Base-by-base conservation (phyloP, 2,888 invertebrate genomes). In the Meliscaeva auricollis region DNA sequence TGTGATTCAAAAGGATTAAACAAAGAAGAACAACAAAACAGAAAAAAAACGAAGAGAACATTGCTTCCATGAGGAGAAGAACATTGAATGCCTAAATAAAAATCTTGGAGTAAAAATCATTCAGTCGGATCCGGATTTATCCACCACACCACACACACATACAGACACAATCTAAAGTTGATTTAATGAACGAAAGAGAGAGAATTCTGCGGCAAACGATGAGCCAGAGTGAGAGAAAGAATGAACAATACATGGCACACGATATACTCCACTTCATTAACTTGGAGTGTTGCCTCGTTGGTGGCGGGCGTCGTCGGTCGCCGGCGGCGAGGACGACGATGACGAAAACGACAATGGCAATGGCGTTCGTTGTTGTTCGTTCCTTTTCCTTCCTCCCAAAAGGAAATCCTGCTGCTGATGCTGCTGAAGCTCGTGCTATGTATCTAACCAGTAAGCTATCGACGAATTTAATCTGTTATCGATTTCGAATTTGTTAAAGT, bases 381-480 rank as follows among this genome's bases (percentile, higher is more conserved):
- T 75, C 17, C 20, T 17, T 15, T 52, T 41, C 35, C 30, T 50
- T 22, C 58, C n/a, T 50, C 20, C 44, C 56, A 15, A 72, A 17
- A 50, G 32, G 46, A 68, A 60, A 83, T 75, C 66, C 70, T 66
- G 15, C 9, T 44, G 30, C 41, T 44, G 41, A 2, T n/a, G 30
- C 1, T 26, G 62, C n/a, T 9, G 7, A 13, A 20, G 17, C 17
- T 13, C 41, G 60, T 66, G 44, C 70, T 26, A 68, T 84, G 72
- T 84, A 75, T 80, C 75, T 66, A 72, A 68, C 88, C 89, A 89
- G 89, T 89, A 32, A 85, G 81, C 89, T 90, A 90, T 90, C 90
- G 90, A 89, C 90, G 90, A 90, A 89, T 90, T 90, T 90, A 90
- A 90, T 90, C 90, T 90, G 90, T 90, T 90, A 90, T 90, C 90